Base-by-base conservation (phyloP, 2,888 invertebrate genomes). In the Dicyrtoma fusca region DNA sequence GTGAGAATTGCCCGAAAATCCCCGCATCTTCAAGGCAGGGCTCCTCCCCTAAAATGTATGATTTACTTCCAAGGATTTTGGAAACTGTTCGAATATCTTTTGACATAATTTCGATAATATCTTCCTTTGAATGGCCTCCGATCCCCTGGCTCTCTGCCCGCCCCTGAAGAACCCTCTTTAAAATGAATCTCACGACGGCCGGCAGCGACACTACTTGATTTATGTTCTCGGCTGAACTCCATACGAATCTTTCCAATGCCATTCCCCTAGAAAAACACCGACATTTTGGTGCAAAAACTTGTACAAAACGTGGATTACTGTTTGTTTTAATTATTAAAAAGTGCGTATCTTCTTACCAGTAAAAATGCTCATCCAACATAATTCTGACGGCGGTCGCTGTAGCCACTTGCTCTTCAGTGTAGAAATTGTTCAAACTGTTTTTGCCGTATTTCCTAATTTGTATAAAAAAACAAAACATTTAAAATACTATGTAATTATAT, bases 1-100 rank as follows among this genome's bases (percentile, higher is more conserved):
- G 83, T 19, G 82, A 79, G 57, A 84, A 71, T 79, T 82, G 81
- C 10, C 83, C 84, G 81, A 85, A 85, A 53, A 84, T 77, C 1
- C 83, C 81, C 78, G 83, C 84, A 75, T 85, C 84, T 3, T 75
- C 73, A 62, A 73, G 68, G 63, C 75, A 76, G 0, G 76, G 73
- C 11, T 72, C 63, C 17, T 78, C 82, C 78, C 79, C 79, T 10
- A 73, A 45, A 53, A 79, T 66, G 26, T 71, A 77, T 47, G 72
- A 55, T 53, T 76, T 78, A 14, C 72, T 74, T 45, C 79, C 79
- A 4, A 81, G 69, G 34, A 77, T 71, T 6, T 44, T 51, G 3
- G 80, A 80, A 10, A 80, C 57, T 6, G 74, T 72, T 25, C 73
- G 25, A 5, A 81, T 47, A 53, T 77, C 75, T 1, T 75, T 68